Evolutionary conservation across 2,888 invertebrate species (phyloP), one percentile per base, ranked within the genome.

Genomic region (Hololepta plana): DNA sequence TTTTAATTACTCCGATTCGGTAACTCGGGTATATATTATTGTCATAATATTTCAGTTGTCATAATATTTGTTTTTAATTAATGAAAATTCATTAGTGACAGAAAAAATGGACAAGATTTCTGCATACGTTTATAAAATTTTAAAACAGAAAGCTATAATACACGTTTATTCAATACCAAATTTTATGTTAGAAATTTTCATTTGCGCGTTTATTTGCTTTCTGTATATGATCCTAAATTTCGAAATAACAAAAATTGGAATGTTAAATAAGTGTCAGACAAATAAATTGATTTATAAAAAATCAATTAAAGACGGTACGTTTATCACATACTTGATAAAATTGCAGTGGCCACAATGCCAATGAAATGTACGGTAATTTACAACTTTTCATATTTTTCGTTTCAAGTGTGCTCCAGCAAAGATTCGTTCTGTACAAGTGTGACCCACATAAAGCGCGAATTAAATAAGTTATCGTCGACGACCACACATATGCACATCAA

Each of bases 141-240:
- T 47, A 23, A 39, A 43, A 7, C 44, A 44, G 29, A 40, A 42
- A 16, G 36, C 46, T 8, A 38, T 41, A n/a, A 40, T 47, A 20
- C 44, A 44, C 23, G 39, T 49, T 13, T 38, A 45, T 27, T 47
- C 48, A 6, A 39, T 40, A 28, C 48, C 49, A 3, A 35, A 41
- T 33, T 49, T 48, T 33, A 38, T 45, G 10, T 37, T 48, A 22
- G 49, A 49, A 40, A 38, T 39, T 4, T 38, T 47, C 15, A 24
- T 46, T 23, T 38, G 44, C 4, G 15, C 36, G 9, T 33, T 43
- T 15, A 37, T 48, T 24, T 43, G 45, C 27, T 33, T 43, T 3
- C 35, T 43, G 8, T 45, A 48, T 27, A 23, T 38, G 23, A 35
- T 44, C 12, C 32, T 47, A 13, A 39, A 45, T 15, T 34, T 42